These are phyloP conservation scores for Amblyornis subalaris DNA, from an alignment of 2,113 vertebrate genomes.

Conservation along the genomic window DNA sequence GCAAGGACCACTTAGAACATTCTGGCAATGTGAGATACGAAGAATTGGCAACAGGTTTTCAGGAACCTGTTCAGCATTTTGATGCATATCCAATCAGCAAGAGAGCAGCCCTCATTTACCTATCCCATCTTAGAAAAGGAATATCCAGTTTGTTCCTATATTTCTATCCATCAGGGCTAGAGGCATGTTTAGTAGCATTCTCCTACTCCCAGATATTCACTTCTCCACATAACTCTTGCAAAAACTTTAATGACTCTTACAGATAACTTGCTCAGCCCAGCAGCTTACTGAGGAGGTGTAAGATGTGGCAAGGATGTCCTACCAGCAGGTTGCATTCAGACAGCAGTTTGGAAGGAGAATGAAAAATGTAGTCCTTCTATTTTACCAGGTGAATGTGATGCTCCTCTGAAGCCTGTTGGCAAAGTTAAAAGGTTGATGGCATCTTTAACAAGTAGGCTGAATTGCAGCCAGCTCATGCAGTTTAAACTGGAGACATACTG, in stretches of 20 bases:
- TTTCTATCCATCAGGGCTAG: neutral
- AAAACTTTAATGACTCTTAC: neutral
- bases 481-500: neutral
- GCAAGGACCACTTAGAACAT: neutral
- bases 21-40: neutral
- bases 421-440: neutral
- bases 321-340: neutral
- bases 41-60: neutral
- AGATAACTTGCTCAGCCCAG: neutral
- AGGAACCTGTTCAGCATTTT: neutral
- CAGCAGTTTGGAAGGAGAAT: neutral
- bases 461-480: neutral
- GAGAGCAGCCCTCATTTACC: neutral
- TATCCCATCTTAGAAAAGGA: neutral
- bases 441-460: neutral
- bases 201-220: neutral
- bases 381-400: neutral
- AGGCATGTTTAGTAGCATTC: neutral
- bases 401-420: neutral
- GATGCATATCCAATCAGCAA: neutral
- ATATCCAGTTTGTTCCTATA: neutral
- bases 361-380: neutral
- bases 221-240: neutral
- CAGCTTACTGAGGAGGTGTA: neutral
- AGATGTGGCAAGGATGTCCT: neutral